Conservation (phyloP, 2,797 vertebrate species). For the Podarcis siculus region DNA sequence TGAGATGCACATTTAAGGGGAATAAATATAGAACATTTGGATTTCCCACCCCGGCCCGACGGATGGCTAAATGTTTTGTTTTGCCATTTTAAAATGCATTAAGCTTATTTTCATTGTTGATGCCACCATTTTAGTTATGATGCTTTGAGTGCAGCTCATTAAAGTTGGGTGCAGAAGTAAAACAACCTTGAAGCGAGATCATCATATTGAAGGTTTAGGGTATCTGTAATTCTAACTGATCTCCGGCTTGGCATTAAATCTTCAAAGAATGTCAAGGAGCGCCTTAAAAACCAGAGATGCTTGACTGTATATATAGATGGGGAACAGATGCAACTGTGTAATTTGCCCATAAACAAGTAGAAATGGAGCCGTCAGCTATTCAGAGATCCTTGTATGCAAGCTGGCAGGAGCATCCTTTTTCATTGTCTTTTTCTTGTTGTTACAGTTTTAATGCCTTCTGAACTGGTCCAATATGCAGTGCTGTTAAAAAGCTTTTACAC, state of each 20-base stretch:
- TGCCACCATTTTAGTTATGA: constrained; percentile 29
- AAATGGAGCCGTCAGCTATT: constrained; percentile 64
- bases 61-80: constrained; percentile 26
- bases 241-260: constrained; percentile 60
- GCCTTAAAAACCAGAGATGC: constrained; percentile 60
- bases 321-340: constrained; percentile 70
- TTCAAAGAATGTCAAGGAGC: constrained; percentile 59
- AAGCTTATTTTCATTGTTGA: neutral
- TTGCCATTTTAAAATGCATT: constrained; percentile 30
- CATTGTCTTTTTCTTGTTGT: constrained; percentile 38
- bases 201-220: constrained; percentile 59
- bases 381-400: constrained; percentile 36
- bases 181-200: constrained; percentile 45
- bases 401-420: constrained; percentile 41
- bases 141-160: constrained; percentile 52
- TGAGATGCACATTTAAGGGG: constrained; percentile 30
- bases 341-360: constrained; percentile 72
- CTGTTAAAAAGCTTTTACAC: constrained; percentile 47
- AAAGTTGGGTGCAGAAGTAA: constrained; percentile 60
- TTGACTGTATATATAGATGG: constrained; percentile 55
- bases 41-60: neutral
- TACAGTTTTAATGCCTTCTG: constrained; percentile 48
- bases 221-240: constrained; percentile 63
- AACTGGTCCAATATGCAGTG: constrained; percentile 47
- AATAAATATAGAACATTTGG: constrained; percentile 50